Conservation (phyloP, 2,888 invertebrate genomes). For the Pelosia muscerda region DNA sequence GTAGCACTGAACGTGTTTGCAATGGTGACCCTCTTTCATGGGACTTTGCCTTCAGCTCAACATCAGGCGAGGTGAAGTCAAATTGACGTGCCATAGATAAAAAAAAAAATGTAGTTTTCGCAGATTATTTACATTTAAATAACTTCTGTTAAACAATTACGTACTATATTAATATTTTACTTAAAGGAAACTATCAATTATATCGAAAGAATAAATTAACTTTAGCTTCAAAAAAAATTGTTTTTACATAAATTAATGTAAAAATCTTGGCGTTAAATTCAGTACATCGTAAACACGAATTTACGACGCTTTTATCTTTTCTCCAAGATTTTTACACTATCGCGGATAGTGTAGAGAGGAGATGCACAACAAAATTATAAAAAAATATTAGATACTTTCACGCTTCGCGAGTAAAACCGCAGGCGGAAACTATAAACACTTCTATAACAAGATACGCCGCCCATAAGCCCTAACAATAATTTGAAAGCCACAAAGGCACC, state of each 20-base stretch:
- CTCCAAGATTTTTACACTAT: not conserved
- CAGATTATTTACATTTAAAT: not conserved
- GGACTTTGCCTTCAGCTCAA: no score
- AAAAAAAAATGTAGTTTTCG: no score
- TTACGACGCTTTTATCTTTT: not conserved
- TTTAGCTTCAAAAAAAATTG: not conserved
- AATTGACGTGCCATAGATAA: no score
- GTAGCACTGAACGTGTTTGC: no score
- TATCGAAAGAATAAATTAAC: not conserved
- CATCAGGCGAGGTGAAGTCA: no score
- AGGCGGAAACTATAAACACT: constrained; percentile 3
- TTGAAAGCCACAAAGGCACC: constrained; percentile 35
- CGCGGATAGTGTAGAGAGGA: constrained; percentile 1
- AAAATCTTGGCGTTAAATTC: not conserved
- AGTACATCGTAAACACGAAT: not conserved
- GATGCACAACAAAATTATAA: not conserved
- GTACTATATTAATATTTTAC: not conserved
- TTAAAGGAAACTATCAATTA: not conserved
- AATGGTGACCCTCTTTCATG: no score
- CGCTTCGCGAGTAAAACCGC: constrained; percentile 1
- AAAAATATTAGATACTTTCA: not conserved
- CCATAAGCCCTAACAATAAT: constrained; percentile 26
- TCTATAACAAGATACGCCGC: constrained; percentile 3
- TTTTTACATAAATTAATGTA: not conserved
- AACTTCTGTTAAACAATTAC: not conserved